phyloP scores from a whole-genome alignment of 1,140 invertebrate species.

The Drosophila repletoides region DNA sequence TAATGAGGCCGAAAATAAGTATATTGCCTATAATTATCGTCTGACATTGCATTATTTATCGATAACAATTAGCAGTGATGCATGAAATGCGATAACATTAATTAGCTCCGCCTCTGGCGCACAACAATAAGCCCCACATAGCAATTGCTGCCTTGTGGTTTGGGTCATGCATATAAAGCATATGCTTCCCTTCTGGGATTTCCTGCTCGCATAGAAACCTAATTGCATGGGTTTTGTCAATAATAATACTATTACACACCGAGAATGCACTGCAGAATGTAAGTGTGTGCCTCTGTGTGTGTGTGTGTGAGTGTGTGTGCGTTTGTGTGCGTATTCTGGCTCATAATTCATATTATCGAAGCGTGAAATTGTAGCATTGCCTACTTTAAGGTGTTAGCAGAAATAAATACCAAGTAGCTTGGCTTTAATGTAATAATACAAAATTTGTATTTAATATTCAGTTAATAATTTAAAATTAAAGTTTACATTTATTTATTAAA shows the following conservation, averaged over 20 bases:
- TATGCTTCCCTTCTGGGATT: not conserved
- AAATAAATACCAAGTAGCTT: not conserved
- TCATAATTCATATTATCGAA: constrained; percentile 20
- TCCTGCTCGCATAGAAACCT: not conserved
- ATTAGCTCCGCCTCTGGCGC: constrained; percentile 50
- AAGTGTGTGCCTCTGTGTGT: too few species aligned
- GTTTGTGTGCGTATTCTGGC: not conserved
- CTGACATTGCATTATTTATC: constrained; percentile 71
- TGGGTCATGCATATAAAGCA: constrained; percentile 39
- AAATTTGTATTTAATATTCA: not conserved
- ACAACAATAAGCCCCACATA: constrained; percentile 29
- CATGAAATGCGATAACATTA: constrained; percentile 80
- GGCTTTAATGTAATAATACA: not conserved
- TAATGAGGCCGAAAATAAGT: not conserved
- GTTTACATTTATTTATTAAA: too few species aligned
- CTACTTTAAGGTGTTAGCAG: not conserved
- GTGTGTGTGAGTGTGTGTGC: not conserved
- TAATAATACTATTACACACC: not conserved
- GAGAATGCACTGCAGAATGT: not conserved
- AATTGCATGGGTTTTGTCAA: not conserved
- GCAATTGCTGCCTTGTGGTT: constrained; percentile 26
- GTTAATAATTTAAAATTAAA: not conserved
- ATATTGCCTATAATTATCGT: constrained; percentile 8
- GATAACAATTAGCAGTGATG: constrained; percentile 79
- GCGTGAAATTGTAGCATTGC: not conserved